These are phyloP conservation scores for Lordiphosa andalusiaca DNA, from an alignment of 2,888 invertebrate genomes.

Conservation along the genomic window DNA sequence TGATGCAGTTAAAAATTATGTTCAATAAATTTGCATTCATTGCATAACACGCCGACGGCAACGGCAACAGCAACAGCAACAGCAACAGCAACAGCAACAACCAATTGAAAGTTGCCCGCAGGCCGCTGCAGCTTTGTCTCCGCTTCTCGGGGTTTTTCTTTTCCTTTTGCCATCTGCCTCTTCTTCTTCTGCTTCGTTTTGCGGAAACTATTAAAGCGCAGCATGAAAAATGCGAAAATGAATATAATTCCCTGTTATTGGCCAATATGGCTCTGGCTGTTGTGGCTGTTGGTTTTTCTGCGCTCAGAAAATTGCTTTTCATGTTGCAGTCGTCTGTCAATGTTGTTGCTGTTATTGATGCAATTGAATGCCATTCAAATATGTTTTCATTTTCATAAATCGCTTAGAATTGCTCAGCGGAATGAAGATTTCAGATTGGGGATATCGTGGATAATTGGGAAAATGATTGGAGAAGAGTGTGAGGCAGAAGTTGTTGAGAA, in stretches of 20 bases:
- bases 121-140: constrained; percentile 3
- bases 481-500: too few relatives aligned
- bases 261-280: constrained; percentile 25
- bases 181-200: constrained; percentile 33
- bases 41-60: constrained; percentile 42
- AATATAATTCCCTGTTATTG: constrained; percentile 53
- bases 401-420: constrained; percentile 22
- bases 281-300: constrained; percentile 17
- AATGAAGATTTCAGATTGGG: constrained; percentile 3
- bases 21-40: constrained; percentile 54
- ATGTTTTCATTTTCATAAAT: constrained; percentile 66
- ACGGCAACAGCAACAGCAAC: constrained; percentile 10
- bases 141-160: constrained; percentile 3
- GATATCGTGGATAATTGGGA: constrained; percentile 8
- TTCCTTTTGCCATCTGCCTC: constrained; percentile 14
- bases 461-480: not conserved
- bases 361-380: constrained; percentile 53
- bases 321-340: constrained; percentile 44
- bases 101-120: constrained; percentile 45
- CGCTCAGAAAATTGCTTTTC: constrained; percentile 51
- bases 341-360: constrained; percentile 34
- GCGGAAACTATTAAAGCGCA: constrained; percentile 66
- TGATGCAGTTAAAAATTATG: constrained; percentile 31
- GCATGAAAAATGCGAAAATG: constrained; percentile 69
- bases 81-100: constrained; percentile 4